phyloP scores from a whole-genome alignment of 2,797 vertebrate species.

The Erpetoichthys calabaricus region DNA sequence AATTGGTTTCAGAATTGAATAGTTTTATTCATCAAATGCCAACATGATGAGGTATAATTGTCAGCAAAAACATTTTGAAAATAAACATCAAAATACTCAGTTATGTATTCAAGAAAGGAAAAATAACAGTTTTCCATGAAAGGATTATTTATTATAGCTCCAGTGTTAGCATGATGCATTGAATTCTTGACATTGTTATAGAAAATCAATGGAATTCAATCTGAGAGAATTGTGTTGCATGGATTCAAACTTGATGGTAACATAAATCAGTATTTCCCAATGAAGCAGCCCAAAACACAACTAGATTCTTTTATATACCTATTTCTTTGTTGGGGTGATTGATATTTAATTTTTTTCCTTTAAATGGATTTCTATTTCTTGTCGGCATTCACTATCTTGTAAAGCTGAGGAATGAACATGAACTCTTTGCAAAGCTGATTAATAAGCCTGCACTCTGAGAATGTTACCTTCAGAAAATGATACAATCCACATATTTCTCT shows the following conservation, averaged over 20 bases:
- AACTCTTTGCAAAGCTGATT: slow-evolving; percentile 27
- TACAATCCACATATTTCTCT: too few relatives aligned
- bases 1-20: too few relatives aligned
- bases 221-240: slow-evolving; percentile 43
- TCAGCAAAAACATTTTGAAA: too few relatives aligned
- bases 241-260: slow-evolving; percentile 40
- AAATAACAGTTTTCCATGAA: slow-evolving; percentile 34
- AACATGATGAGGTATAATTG: too few relatives aligned
- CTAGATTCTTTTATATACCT: slow-evolving; percentile 28
- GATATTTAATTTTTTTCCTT: slow-evolving; percentile 28
- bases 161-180: slow-evolving; percentile 29
- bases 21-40: too few relatives aligned
- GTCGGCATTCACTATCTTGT: background rate
- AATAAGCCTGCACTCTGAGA: slow-evolving; percentile 23
- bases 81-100: background rate
- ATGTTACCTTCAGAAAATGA: slow-evolving; percentile 16
- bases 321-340: slow-evolving; percentile 26
- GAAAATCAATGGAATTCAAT: slow-evolving; percentile 62
- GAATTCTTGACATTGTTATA: slow-evolving; percentile 47
- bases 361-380: slow-evolving; percentile 16
- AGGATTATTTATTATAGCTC: slow-evolving; percentile 46
- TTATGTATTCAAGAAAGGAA: slow-evolving; percentile 17
- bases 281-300: slow-evolving; percentile 24
- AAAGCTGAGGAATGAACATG: slow-evolving; percentile 20
- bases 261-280: slow-evolving; percentile 40